These are phyloP conservation scores for Platanista minor DNA, from an alignment of 2,113 vertebrate species.

Conservation along the genomic window DNA sequence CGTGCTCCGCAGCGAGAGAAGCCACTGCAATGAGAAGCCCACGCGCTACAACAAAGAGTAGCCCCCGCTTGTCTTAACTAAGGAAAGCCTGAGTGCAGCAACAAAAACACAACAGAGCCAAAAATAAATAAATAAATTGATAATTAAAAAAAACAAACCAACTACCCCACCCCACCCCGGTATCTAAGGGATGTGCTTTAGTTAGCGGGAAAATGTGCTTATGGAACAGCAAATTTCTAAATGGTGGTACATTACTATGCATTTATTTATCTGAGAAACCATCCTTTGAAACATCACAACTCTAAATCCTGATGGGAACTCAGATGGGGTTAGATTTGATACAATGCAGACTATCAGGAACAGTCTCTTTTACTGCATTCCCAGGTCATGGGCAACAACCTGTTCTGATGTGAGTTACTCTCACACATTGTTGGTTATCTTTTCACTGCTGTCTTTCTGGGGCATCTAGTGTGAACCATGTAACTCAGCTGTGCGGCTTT, in stretches of 20 bases:
- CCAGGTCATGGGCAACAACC: background rate
- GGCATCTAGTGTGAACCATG: constrained; percentile 29
- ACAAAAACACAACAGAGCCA: no score
- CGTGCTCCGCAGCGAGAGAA: no score
- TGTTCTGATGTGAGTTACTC: background rate
- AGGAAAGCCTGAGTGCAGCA: no score
- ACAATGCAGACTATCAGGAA: background rate
- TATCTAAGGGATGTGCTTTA: background rate
- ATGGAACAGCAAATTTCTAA: background rate
- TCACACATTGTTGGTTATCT: background rate
- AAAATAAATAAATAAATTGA: no score
- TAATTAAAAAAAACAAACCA: accelerated
- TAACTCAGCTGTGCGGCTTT: constrained; percentile 69
- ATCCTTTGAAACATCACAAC: background rate
- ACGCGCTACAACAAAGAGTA: no score
- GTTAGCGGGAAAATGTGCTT: background rate
- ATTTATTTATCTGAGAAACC: constrained; percentile 1
- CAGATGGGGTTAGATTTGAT: background rate
- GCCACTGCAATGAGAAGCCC: no score
- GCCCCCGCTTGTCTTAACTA: no score
- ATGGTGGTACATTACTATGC: background rate
- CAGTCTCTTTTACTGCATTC: background rate
- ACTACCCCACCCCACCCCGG: no score
- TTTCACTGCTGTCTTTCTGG: constrained; percentile 7
- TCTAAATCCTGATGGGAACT: background rate